A percentile compares a stretch with the other conserved stretches of the same genome.
These are phyloP conservation scores for Luperina testacea DNA, from an alignment of 2,888 invertebrate genomes.

Conservation along the genomic window DNA sequence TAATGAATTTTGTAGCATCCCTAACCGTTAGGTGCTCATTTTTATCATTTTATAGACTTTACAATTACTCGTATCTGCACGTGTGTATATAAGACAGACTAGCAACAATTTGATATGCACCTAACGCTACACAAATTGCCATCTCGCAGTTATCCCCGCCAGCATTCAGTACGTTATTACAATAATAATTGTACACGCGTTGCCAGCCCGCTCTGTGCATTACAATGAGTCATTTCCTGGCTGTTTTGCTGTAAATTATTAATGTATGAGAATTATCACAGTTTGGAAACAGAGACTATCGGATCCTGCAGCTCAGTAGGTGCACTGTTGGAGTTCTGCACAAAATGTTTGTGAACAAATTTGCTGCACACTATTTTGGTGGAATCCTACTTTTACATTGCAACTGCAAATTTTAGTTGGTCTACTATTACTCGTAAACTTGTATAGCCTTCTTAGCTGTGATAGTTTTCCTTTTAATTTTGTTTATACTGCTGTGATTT, in stretches of 20 bases:
- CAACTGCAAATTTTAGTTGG: no score
- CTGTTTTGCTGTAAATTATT: background rate
- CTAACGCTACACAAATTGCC: background rate
- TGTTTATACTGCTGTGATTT: no score
- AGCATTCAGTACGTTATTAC: constrained; percentile 20
- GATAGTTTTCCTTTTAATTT: no score
- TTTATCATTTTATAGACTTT: background rate
- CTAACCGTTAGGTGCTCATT: background rate
- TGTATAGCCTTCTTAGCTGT: no score
- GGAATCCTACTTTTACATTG: no score
- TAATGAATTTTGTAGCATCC: background rate
- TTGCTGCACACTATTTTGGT: no score
- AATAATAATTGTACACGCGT: constrained; percentile 22
- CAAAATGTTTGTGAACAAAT: no score
- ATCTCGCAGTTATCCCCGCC: background rate
- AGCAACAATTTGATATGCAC: constrained; percentile 1
- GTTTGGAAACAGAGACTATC: background rate
- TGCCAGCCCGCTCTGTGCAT: background rate
- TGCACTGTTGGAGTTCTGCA: no score
- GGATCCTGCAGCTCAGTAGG: no score
- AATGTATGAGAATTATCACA: constrained; percentile 22
- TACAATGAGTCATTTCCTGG: constrained; percentile 21
- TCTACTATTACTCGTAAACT: no score
- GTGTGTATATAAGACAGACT: no score
- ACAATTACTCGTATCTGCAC: background rate